A percentile compares a stretch with the other conserved stretches of the same genome.
These are phyloP conservation scores for Lytechinus pictus DNA, from an alignment of 35 echinoderm and acorn worm species.

Conservation along the genomic window DNA sequence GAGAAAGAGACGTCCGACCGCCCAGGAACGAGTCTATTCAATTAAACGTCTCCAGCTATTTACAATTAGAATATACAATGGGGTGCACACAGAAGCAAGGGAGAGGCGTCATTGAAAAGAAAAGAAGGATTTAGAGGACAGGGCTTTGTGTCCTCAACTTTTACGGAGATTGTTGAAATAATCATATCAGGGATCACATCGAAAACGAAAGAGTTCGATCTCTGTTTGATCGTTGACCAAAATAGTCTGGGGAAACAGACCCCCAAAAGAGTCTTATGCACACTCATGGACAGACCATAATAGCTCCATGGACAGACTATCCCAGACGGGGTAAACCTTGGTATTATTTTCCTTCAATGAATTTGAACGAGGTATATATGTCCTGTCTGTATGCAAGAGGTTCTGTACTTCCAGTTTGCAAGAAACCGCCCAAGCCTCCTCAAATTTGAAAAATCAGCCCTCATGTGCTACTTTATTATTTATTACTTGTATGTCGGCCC, in stretches of 20 bases:
- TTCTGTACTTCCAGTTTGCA: no score
- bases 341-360: no score
- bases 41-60: conserved; percentile 12
- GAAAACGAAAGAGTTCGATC: neutral
- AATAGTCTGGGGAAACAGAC: neutral
- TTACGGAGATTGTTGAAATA: neutral
- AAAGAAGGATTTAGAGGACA: neutral
- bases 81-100: neutral
- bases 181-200: neutral
- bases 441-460: no score
- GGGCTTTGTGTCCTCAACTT: neutral
- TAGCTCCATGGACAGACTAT: no score
- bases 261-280: neutral
- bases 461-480: no score
- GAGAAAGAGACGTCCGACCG: neutral
- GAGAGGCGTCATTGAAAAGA: conserved; percentile 1
- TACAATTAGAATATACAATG: neutral
- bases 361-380: no score
- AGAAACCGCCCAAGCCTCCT: no score
- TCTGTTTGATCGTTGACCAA: neutral
- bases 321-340: no score
- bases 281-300: no score
- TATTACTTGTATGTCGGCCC: no score
- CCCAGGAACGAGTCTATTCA: neutral
- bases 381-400: no score